Conservation (phyloP, 1,140 invertebrate genomes). For the Micrasema longulum region DNA sequence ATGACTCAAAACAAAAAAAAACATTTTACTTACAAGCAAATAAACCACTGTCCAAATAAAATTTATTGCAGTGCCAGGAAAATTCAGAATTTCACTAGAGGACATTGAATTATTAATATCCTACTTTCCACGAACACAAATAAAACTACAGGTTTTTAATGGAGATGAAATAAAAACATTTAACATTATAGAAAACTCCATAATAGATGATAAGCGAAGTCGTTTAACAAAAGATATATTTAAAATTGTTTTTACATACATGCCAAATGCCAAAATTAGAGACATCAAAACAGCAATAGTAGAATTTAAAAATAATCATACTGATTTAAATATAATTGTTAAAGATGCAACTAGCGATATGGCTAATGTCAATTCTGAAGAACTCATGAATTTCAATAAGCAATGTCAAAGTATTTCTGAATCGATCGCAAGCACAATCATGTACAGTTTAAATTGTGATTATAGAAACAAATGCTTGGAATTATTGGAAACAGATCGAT, state of each 20-base stretch:
- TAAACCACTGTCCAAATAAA: too few species aligned
- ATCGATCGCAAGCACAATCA: constrained; percentile 40
- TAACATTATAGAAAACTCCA: constrained; percentile 12
- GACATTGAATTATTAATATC: too few species aligned
- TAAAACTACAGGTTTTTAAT: neutral
- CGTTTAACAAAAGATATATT: neutral
- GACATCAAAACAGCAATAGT: constrained; percentile 1
- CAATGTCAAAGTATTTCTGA: constrained; percentile 42
- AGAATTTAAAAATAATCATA: neutral
- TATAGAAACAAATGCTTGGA: constrained; percentile 44
- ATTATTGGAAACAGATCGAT: constrained; percentile 16
- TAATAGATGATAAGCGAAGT: constrained; percentile 5
- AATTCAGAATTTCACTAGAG: too few species aligned
- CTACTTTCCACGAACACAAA: neutral
- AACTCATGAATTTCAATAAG: constrained; percentile 7
- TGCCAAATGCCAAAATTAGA: neutral
- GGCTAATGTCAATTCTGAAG: constrained; percentile 2
- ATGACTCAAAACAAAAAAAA: too few species aligned
- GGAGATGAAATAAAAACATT: neutral
- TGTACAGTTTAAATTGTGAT: constrained; percentile 40
- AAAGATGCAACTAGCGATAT: neutral
- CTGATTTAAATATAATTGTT: neutral
- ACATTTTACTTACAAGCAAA: too few species aligned
- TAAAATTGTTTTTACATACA: neutral
- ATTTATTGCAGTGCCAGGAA: too few species aligned